Percentiles rank a stretch among this genome's conserved stretches.
These are phyloP conservation scores for Calephelis virginiensis DNA, from an alignment of 1,140 invertebrate species.

Conservation along the genomic window DNA sequence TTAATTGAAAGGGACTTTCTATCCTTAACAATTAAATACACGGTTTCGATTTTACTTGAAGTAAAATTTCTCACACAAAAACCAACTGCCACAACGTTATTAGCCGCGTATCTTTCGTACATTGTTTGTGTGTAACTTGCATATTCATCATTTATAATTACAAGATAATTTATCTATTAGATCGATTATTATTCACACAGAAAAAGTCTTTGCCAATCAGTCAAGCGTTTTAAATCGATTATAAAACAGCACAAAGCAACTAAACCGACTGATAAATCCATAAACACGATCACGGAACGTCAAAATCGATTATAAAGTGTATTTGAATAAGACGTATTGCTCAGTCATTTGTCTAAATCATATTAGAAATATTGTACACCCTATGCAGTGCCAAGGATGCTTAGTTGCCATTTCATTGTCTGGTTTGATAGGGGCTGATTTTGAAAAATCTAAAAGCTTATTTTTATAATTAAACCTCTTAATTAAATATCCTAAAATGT, in stretches of 20 bases:
- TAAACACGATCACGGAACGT: conserved; percentile 65
- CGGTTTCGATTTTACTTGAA: conserved; percentile 14
- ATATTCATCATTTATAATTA: conserved; percentile 20
- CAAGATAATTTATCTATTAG: conserved; percentile 7
- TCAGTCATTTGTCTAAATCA: conserved; percentile 54
- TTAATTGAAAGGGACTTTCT: too few species aligned
- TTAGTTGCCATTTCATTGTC: conserved; percentile 24
- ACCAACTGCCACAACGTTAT: background rate
- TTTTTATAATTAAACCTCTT: background rate
- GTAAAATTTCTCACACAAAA: conserved; percentile 2
- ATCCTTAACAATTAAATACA: too few species aligned
- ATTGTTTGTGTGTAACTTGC: conserved; percentile 9
- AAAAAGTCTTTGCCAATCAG: conserved; percentile 41
- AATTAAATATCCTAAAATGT: background rate
- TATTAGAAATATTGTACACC: conserved; percentile 26
- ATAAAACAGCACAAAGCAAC: conserved; percentile 44
- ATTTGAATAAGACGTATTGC: conserved; percentile 65
- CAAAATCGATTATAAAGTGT: conserved; percentile 62
- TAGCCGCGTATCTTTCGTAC: background rate
- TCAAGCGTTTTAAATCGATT: conserved; percentile 58
- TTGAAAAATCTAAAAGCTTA: background rate
- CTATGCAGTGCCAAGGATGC: conserved; percentile 2
- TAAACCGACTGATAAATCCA: conserved; percentile 52
- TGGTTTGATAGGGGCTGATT: conserved; percentile 14
- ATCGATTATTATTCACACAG: conserved; percentile 43